Evolutionary conservation across 2,113 vertebrate genomes (phyloP).

Genomic region (Tragulus kanchil): DNA sequence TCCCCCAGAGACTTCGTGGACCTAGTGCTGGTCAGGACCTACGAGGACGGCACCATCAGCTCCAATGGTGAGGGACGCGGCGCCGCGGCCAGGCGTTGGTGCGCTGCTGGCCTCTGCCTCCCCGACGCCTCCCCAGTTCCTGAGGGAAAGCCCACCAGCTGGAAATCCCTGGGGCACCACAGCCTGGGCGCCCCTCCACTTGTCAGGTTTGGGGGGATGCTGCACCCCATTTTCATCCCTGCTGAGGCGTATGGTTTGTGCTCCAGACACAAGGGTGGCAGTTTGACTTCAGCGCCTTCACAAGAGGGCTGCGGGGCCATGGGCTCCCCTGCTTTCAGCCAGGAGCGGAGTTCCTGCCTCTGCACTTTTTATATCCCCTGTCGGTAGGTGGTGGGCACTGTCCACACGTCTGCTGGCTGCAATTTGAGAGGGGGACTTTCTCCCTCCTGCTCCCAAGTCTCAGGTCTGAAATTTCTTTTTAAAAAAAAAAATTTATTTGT

Average conservation of each 20-base stretch:
- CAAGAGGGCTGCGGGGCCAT: not conserved
- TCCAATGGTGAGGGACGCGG: constrained; percentile 91
- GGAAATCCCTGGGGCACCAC: not conserved
- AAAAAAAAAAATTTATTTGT: not conserved
- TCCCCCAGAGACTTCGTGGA: constrained; percentile 97
- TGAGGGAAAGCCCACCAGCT: not conserved
- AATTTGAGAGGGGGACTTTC: not conserved
- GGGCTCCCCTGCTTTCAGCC: rapidly evolving
- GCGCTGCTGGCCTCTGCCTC: not conserved
- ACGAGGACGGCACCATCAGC: constrained; percentile 92
- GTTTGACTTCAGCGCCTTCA: not conserved
- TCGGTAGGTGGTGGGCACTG: rapidly evolving
- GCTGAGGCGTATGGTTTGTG: too few relatives aligned
- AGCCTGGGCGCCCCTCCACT: too few relatives aligned
- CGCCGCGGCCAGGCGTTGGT: rapidly evolving
- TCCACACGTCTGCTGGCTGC: not conserved
- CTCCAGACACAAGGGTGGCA: rapidly evolving
- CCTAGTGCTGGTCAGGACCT: constrained; percentile 91
- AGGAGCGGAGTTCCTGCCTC: not conserved
- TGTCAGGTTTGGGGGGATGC: not conserved
- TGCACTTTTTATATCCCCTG: not conserved
- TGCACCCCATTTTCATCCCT: not conserved
- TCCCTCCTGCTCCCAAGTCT: not conserved
- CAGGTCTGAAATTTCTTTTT: not conserved
- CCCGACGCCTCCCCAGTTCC: too few relatives aligned